phyloP scores from a whole-genome alignment of 2,113 vertebrate genomes.

The Oryzias curvinotus region DNA sequence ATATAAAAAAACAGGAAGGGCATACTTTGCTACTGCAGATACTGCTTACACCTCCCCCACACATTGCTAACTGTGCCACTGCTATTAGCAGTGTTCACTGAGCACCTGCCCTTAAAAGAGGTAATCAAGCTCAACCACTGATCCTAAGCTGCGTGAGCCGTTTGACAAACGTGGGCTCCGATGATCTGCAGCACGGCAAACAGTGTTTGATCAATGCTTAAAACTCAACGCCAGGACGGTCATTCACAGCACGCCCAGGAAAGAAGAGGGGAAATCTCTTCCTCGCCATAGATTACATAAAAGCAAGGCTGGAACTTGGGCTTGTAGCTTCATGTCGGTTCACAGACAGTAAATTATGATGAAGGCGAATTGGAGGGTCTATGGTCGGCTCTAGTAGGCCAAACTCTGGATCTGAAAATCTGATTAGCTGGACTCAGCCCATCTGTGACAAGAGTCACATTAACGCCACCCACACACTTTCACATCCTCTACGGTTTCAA shows the following conservation, averaged over 20 bases:
- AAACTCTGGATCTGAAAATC: neutral
- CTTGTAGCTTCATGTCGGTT: too few relatives aligned
- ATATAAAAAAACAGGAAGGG: too few relatives aligned
- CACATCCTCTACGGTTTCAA: slow-evolving; percentile 62
- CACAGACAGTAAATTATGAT: too few relatives aligned
- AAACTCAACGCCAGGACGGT: slow-evolving; percentile 2
- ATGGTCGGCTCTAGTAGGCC: slow-evolving; percentile 39
- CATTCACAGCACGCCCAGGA: neutral
- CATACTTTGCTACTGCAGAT: slow-evolving; percentile 19
- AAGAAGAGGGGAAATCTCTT: too few relatives aligned
- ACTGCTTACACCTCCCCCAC: slow-evolving; percentile 30
- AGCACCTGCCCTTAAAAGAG: slow-evolving; percentile 70
- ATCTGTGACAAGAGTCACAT: slow-evolving; percentile 68
- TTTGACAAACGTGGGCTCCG: slow-evolving; percentile 61
- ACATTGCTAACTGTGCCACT: neutral
- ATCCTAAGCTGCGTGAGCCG: slow-evolving; percentile 72
- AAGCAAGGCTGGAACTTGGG: too few relatives aligned
- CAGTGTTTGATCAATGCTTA: slow-evolving; percentile 15
- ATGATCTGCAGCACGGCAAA: slow-evolving; percentile 44
- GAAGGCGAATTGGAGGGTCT: slow-evolving; percentile 40
- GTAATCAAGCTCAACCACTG: slow-evolving; percentile 75
- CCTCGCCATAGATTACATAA: too few relatives aligned
- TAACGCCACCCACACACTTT: slow-evolving; percentile 54
- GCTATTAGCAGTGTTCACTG: slow-evolving; percentile 28
- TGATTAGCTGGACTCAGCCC: slow-evolving; percentile 65